Conservation (phyloP, 2,888 invertebrate genomes). For the Selenia dentaria region DNA sequence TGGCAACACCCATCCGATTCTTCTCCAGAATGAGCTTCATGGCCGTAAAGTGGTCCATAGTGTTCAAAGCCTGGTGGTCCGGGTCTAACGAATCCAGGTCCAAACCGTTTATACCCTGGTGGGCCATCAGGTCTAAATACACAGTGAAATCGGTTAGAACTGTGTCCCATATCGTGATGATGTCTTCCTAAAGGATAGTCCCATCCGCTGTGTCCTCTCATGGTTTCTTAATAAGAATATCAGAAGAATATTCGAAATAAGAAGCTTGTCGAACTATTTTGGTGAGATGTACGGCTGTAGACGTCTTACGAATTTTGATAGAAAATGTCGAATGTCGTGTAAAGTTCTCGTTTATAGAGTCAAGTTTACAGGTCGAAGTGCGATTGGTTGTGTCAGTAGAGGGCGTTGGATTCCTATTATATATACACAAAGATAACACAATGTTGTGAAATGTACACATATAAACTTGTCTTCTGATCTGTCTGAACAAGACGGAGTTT, state of each 20-base stretch:
- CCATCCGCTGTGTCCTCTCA: conserved; percentile 13
- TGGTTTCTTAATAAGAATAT: conserved; percentile 1
- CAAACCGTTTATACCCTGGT: conserved; percentile 8
- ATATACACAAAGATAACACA: conserved; percentile 14
- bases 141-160: no score
- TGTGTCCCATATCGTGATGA: conserved; percentile 10
- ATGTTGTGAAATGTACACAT: conserved; percentile 19
- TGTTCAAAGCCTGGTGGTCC: conserved; percentile 1
- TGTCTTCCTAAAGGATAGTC: conserved; percentile 9
- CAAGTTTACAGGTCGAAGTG: conserved; percentile 2
- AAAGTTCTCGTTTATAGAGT: no score
- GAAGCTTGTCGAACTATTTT: no score
- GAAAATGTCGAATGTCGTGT: no score
- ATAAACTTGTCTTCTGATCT: not conserved
- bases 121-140: no score
- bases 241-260: not conserved
- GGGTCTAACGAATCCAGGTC: not conserved
- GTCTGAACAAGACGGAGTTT: no score
- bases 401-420: conserved; percentile 4
- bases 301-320: no score
- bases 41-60: not conserved
- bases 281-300: no score
- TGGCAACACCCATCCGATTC: conserved; percentile 4
- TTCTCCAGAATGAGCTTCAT: conserved; percentile 2
- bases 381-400: conserved; percentile 7